A percentile compares a stretch with the other conserved stretches of the same genome.
Conservation (phyloP, 2,888 invertebrate genomes). For the Parnassius mnemosyne region DNA sequence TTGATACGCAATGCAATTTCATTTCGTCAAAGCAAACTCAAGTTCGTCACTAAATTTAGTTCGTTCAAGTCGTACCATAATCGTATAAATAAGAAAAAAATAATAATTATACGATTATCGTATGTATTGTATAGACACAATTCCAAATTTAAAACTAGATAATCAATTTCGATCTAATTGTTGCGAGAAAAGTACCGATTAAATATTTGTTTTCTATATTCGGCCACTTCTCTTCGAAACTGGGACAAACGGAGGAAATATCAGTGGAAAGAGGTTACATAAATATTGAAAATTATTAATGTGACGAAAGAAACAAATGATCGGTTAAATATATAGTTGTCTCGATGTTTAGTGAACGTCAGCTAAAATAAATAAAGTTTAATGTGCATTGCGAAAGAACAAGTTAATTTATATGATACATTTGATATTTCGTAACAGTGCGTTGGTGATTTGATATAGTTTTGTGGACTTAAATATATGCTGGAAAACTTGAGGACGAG, state of each 20-base stretch:
- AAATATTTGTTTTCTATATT: conserved; percentile 34
- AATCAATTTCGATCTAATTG: background rate
- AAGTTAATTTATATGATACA: conserved; percentile 14
- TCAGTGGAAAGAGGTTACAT: conserved; percentile 40
- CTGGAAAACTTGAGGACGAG: conserved; percentile 11
- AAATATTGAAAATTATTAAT: conserved; percentile 27
- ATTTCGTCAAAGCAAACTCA: no score
- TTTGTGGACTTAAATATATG: conserved; percentile 2
- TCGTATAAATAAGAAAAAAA: no score
- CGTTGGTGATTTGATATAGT: conserved; percentile 4
- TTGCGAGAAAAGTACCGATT: background rate
- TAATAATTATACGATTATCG: no score
- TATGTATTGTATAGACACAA: no score
- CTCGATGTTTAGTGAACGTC: conserved; percentile 7
- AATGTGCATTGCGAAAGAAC: conserved; percentile 27
- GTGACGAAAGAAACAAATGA: background rate
- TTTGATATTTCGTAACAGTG: conserved; percentile 16
- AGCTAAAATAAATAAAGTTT: conserved; percentile 22
- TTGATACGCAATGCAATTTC: no score
- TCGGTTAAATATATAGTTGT: conserved; percentile 7
- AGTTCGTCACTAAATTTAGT: no score
- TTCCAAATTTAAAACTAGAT: background rate
- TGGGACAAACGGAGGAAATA: conserved; percentile 36
- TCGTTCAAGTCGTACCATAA: no score
- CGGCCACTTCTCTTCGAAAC: conserved; percentile 34